Evolutionary conservation across 2,888 invertebrate species (phyloP), one percentile per base, ranked within the genome.

Genomic region (Dicranocentrus wangi): DNA sequence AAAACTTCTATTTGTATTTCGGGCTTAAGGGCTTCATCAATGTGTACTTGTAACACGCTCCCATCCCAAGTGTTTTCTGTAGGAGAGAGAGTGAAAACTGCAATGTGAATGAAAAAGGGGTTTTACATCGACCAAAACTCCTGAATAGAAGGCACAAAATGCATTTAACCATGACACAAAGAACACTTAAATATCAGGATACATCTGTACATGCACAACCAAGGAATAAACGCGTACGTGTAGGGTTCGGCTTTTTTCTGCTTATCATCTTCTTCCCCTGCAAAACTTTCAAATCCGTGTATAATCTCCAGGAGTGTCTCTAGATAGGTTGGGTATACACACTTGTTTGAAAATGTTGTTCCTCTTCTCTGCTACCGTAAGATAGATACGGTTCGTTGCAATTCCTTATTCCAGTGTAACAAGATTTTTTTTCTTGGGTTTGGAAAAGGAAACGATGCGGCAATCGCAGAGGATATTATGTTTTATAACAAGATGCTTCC

Each of bases 141-240:
- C n/a, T n/a, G n/a, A n/a, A n/a, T n/a, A n/a, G n/a, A n/a, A n/a
- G n/a, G 32, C 32, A 28, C 15, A 19, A 60, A 32, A 23, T 23
- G 65, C 65, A 65, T 65, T 65, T 65, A 65, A 43, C 42, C 65
- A 43, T 65, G 65, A 63, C 63, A 63, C 21, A 61, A 42, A 65
- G 43, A 65, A 65, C 43, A 42, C 43, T 65, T 43, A 65, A n/a
- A 43, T 43, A 43, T 43, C 65, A 42, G 3, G n/a, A n/a, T n/a
- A n/a, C n/a, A n/a, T n/a, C n/a, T n/a, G n/a, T n/a, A n/a, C 43
- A 43, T 15, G 10, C 39, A 63, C n/a, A n/a, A n/a, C n/a, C n/a
- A n/a, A n/a, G n/a, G n/a, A n/a, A n/a, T n/a, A n/a, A n/a, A n/a
- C n/a, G n/a, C n/a, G n/a, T n/a, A n/a, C n/a, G n/a, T n/a, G n/a